phyloP scores from a whole-genome alignment of 2,888 invertebrate species.

The Phrixothrix hirtus region DNA sequence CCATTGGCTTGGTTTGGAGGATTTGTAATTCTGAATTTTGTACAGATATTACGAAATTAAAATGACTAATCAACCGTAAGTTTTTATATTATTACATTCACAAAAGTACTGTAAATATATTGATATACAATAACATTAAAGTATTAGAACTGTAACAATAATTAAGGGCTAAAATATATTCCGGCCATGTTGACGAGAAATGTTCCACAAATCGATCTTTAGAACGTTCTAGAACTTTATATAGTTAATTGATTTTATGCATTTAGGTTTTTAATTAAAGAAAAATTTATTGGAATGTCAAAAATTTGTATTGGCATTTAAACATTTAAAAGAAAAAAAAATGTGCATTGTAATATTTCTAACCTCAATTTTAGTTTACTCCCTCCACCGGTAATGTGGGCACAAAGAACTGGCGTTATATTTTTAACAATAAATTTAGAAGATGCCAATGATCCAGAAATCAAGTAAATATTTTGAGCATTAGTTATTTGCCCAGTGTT shows the following conservation, averaged over 20 bases:
- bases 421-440: constrained; percentile 91
- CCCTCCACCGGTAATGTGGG: constrained; percentile 91
- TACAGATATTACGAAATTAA: constrained; percentile 8
- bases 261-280: background rate
- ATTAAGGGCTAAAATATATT: constrained; percentile 7
- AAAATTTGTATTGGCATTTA: background rate
- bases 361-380: constrained; percentile 58
- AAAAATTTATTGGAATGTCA: too few relatives aligned
- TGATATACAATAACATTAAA: background rate
- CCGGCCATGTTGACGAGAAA: constrained; percentile 28
- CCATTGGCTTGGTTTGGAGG: background rate
- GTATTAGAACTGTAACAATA: background rate
- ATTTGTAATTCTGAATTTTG: background rate
- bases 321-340: too few relatives aligned
- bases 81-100: constrained; percentile 1
- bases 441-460: constrained; percentile 81
- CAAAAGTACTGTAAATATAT: background rate
- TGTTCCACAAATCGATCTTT: constrained; percentile 27
- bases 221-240: constrained; percentile 23
- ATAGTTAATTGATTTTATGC: background rate
- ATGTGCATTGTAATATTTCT: constrained; percentile 22
- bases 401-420: constrained; percentile 81
- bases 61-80: constrained; percentile 32
- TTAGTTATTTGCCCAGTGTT: too few relatives aligned
- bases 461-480: constrained; percentile 67